Percentiles rank a stretch among this genome's conserved stretches.
phyloP scores from a whole-genome alignment of 37 sponge, comb jelly and placozoan genomes.

The Ianthella basta region DNA sequence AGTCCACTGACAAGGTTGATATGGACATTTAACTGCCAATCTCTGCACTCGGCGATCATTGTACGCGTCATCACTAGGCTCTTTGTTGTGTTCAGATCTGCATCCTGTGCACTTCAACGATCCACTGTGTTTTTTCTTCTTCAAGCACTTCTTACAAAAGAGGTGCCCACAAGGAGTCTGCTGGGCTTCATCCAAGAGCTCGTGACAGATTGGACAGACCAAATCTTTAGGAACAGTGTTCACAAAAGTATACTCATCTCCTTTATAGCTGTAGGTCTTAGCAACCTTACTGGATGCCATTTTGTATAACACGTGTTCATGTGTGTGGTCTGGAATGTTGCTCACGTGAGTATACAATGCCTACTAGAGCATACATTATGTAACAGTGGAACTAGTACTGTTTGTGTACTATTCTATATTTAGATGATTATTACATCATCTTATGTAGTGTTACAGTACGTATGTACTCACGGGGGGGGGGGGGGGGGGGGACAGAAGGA shows the following conservation, averaged over 20 bases:
- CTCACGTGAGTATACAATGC: too few species aligned
- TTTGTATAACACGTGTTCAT: too few species aligned
- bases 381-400: too few species aligned
- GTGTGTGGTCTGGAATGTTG: too few species aligned
- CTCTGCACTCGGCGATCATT: neutral
- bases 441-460: too few species aligned
- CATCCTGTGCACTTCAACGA: neutral
- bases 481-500: too few species aligned
- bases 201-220: slow-evolving; percentile 27
- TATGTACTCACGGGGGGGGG: too few species aligned
- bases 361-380: too few species aligned
- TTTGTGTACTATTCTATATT: too few species aligned
- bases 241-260: slow-evolving; percentile 4
- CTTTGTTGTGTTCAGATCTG: neutral
- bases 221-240: slow-evolving; percentile 22
- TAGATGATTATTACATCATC: too few species aligned
- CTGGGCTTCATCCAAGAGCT: slow-evolving; percentile 17
- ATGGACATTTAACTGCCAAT: neutral
- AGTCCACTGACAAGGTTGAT: slow-evolving; percentile 1
- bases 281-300: too few species aligned
- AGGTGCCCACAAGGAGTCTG: slow-evolving; percentile 28
- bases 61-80: neutral
- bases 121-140: neutral
- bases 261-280: neutral
- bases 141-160: slow-evolving; percentile 21